A percentile compares a stretch with the other conserved stretches of the same genome.
Evolutionary conservation across 1,140 invertebrate genomes (phyloP).

Genomic region (Holotrichia oblita): DNA sequence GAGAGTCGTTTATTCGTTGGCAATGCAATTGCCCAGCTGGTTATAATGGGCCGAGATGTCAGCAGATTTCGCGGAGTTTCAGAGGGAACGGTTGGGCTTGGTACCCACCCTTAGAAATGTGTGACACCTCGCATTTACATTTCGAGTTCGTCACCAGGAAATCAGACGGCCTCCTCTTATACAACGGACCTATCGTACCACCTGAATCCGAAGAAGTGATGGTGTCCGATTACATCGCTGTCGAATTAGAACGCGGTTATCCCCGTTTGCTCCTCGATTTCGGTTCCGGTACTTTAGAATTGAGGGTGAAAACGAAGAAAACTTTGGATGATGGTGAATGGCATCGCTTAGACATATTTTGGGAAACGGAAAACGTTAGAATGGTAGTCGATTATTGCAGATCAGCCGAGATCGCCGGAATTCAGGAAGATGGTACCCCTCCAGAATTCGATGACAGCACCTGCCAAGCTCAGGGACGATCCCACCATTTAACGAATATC

Average conservation of each 20-base stretch:
- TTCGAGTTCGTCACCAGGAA: slow-evolving; percentile 94
- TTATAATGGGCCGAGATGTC: slow-evolving; percentile 94
- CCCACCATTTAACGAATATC: slow-evolving; percentile 94
- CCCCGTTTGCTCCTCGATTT: slow-evolving; percentile 93
- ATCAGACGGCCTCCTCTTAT: slow-evolving; percentile 90
- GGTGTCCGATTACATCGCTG: slow-evolving; percentile 92
- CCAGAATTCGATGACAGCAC: slow-evolving; percentile 86
- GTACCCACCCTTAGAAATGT: slow-evolving; percentile 96
- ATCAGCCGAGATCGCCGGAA: slow-evolving; percentile 84
- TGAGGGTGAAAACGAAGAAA: slow-evolving; percentile 87
- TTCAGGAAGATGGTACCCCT: slow-evolving; percentile 87
- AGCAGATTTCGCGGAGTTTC: slow-evolving; percentile 94
- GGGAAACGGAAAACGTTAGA: slow-evolving; percentile 90
- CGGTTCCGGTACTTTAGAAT: slow-evolving; percentile 91
- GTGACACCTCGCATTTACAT: slow-evolving; percentile 92
- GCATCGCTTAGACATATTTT: slow-evolving; percentile 95
- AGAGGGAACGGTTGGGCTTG: slow-evolving; percentile 93
- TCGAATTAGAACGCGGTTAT: slow-evolving; percentile 91
- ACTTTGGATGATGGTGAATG: slow-evolving; percentile 93
- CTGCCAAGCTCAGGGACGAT: slow-evolving; percentile 90
- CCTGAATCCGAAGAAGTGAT: slow-evolving; percentile 89
- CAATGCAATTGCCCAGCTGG: slow-evolving; percentile 90
- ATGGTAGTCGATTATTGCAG: slow-evolving; percentile 94
- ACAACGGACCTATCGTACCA: slow-evolving; percentile 95
- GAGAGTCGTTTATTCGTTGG: slow-evolving; percentile 86